phyloP scores from a whole-genome alignment of 2,888 invertebrate genomes.

The Pollenia griseotomentosa region DNA sequence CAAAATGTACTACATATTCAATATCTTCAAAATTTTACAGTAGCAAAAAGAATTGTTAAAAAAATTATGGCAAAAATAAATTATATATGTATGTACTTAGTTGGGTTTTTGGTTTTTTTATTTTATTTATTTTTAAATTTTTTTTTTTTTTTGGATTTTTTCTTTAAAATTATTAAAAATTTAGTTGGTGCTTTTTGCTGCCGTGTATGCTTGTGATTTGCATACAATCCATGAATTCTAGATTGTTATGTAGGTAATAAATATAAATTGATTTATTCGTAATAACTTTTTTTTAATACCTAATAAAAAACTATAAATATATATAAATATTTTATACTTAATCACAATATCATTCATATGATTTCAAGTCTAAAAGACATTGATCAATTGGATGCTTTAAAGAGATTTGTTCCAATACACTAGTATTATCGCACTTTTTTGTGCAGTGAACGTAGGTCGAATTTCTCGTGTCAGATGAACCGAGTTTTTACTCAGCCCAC shows the following conservation, averaged over 20 bases:
- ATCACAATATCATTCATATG: conserved; percentile 61
- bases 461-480: background rate
- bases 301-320: conserved; percentile 48
- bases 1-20: too few species aligned
- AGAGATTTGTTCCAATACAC: conserved; percentile 10
- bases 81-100: too few species aligned
- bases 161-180: too few species aligned
- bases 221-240: conserved; percentile 17
- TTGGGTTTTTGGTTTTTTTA: too few species aligned
- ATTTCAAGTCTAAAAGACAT: conserved; percentile 63
- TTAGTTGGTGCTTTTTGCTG: too few species aligned
- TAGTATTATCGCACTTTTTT: background rate
- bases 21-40: too few species aligned
- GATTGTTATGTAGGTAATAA: background rate
- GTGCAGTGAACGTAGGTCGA: background rate
- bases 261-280: conserved; percentile 13
- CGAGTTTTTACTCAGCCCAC: background rate
- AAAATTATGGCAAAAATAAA: too few species aligned
- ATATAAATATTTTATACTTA: conserved; percentile 63
- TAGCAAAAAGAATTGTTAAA: too few species aligned
- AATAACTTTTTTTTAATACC: conserved; percentile 25
- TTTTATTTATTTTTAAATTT: too few species aligned
- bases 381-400: conserved; percentile 32
- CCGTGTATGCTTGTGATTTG: background rate
- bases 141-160: too few species aligned